phyloP scores from a whole-genome alignment of 2,888 invertebrate species.

The Pegoplata infirma region DNA sequence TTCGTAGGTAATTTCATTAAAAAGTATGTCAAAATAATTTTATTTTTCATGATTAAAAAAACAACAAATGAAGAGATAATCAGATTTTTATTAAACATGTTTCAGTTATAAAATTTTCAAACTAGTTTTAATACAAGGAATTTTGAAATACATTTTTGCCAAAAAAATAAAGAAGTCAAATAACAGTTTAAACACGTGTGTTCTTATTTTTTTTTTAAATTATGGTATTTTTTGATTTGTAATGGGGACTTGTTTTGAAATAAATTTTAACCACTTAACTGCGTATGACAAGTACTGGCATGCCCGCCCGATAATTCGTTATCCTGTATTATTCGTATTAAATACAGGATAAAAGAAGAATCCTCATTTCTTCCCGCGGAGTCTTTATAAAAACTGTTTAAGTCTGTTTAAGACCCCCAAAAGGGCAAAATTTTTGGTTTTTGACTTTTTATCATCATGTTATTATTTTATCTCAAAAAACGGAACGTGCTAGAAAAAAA shows the following conservation, averaged over 20 bases:
- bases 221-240: not conserved
- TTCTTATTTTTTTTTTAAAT: not conserved
- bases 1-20: conserved; percentile 24
- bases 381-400: too few species aligned
- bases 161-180: not conserved
- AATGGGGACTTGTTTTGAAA: not conserved
- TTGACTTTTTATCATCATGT: too few species aligned
- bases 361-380: too few species aligned
- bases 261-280: too few species aligned
- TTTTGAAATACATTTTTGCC: not conserved
- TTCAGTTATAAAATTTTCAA: conserved; percentile 25
- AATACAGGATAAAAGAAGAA: too few species aligned
- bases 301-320: too few species aligned
- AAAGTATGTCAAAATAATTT: conserved; percentile 57
- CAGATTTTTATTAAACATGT: conserved; percentile 40
- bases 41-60: not conserved
- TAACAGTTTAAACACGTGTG: conserved; percentile 27
- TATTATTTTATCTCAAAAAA: too few species aligned
- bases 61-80: conserved; percentile 44
- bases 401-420: too few species aligned
- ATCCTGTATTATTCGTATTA: too few species aligned
- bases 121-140: conserved; percentile 45
- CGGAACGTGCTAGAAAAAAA: too few species aligned
- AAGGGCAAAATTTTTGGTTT: too few species aligned
- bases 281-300: too few species aligned